Evolutionary conservation across 1,140 invertebrate species (phyloP), one percentile per base, ranked within the genome.

Genomic region (Reticulitermes speratus): DNA sequence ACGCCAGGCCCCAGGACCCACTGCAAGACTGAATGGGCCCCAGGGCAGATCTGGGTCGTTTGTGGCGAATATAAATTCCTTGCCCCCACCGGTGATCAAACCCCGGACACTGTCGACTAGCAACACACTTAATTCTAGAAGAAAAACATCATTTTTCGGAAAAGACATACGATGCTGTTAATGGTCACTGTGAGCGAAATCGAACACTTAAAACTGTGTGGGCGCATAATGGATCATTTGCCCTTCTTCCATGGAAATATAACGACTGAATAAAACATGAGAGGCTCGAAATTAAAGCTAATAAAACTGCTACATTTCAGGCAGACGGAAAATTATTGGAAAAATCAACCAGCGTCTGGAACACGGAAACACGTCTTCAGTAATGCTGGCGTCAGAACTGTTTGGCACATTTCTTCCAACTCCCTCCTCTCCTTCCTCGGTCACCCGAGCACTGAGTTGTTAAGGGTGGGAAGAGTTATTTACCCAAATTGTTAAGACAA

Each of bases 401-500:
- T 75, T 75, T n/a, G 65, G 65, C 65, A 75, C 65, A 75, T 75
- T 6, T 75, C 65, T 16, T 75, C n/a, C 14, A 55, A 55, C 9
- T 19, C 52, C 19, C 52, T 55, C 52, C 52, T 55, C 52, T 48
- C 52, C 52, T 16, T 9, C 65, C 65, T 75, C 25, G 65, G 65
- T 30, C 65, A 75, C n/a, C 25, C 65, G n/a, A 75, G 65, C 9
- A 75, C 55, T 59, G 65, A n/a, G 65, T 30, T 75, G n/a, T 8
- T 25, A 75, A 30, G 65, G 65, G 65, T 75, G 65, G 65, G 25
- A 75, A 75, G 52, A 55, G 65, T 75, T 75, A 75, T 75, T 75
- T 75, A 75, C 65, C 65, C 65, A 75, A 75, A 75, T 30, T 75
- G 65, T 75, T 75, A 75, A 75, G 65, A 75, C 65, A 75, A 75